These are phyloP conservation scores for Cryptotermes secundus DNA, from an alignment of 1,140 invertebrate species.

Conservation along the genomic window DNA sequence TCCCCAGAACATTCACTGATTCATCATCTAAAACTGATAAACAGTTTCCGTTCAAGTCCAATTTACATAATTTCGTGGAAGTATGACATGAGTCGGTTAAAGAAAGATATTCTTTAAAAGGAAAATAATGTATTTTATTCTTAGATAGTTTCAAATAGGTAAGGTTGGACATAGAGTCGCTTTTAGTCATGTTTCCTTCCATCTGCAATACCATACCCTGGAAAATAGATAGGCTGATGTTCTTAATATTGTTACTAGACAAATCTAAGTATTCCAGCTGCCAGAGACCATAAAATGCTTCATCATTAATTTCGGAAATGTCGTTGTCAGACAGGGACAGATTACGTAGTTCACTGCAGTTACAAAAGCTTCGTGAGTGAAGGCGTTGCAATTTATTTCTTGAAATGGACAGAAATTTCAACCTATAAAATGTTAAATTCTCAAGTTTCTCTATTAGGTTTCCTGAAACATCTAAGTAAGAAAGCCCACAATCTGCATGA, in stretches of 20 bases:
- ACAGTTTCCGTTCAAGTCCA: no score
- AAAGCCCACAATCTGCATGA: background rate
- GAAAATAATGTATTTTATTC: background rate
- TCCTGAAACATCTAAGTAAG: background rate
- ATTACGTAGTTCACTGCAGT: background rate
- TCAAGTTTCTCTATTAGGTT: background rate
- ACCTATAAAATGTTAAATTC: background rate
- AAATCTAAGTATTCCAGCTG: background rate
- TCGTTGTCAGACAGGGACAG: background rate
- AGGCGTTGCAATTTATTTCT: background rate
- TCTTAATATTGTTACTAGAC: background rate
- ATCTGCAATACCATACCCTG: background rate
- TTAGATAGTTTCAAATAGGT: background rate
- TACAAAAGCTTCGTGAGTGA: background rate
- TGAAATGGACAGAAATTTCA: background rate
- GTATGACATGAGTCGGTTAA: background rate
- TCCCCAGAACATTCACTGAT: no score
- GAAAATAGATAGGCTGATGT: background rate
- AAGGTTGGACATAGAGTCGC: background rate
- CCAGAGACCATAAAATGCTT: background rate
- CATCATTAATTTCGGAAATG: background rate
- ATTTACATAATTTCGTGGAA: no score
- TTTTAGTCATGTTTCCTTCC: background rate
- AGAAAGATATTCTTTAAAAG: background rate
- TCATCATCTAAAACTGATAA: no score